Evolutionary conservation across 2,888 invertebrate species (phyloP), one percentile per base, ranked within the genome.

Genomic region (Ormyrus thymus): DNA sequence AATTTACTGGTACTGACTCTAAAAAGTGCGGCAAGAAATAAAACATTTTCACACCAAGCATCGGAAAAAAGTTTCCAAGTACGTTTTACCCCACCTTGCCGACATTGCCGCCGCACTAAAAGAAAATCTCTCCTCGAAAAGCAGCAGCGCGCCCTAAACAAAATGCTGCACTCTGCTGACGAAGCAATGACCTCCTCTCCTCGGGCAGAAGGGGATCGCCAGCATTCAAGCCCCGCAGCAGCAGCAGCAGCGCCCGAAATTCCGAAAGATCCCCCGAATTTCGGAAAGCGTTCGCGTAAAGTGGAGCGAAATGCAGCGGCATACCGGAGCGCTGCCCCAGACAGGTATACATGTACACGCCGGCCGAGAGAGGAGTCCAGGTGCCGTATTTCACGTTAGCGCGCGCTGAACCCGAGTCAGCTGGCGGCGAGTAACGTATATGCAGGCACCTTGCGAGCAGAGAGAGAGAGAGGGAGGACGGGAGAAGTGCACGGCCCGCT

Each of bases 371-470:
- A 0, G n/a, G 6, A 48, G 53, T 11, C 73, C 78, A 78, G 73
- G 62, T 78, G 72, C 62, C 69, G 78, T 62, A 71, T 77, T 72
- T 71, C 71, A 77, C 65, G 59, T 72, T 66, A 69, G 70, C 65
- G 55, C 61, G 48, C 59, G 59, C 29, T n/a, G n/a, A 8, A 13
- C 13, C 10, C 10, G 61, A 66, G 76, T 78, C 78, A 78, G 78
- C 78, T 78, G 78, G 68, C 69, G 43, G 43, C 62, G 65, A 4
- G 29, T 29, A 29, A 29, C 29, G 29, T 29, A 29, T 29, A 29
- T 29, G 29, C 29, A 29, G 29, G 29, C 29, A 29, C 29, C 29
- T 29, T 29, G 29, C 29, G 4, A 29, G 29, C 29, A 0, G 29
- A 29, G 29, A 29, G 29, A 29, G 29, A 29, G 29, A 29, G 29